Percentiles rank a stretch among this genome's conserved stretches.
These are phyloP conservation scores for Stylophora pistillata DNA, from an alignment of 64 coral and sea anemone genomes.

Conservation along the genomic window DNA sequence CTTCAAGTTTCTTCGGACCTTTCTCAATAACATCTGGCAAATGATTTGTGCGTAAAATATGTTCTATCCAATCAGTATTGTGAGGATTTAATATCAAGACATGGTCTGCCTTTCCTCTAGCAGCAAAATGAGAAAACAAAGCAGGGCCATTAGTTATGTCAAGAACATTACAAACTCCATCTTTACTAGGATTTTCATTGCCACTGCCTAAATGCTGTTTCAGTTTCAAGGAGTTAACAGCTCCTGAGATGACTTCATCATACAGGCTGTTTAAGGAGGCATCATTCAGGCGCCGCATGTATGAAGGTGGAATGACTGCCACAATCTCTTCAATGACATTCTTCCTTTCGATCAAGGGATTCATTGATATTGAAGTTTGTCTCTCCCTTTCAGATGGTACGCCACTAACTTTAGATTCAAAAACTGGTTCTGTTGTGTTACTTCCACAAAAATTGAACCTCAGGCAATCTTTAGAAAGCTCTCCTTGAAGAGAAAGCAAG, in stretches of 20 bases:
- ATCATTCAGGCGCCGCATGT: slow-evolving; percentile 71
- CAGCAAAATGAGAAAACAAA: slow-evolving; percentile 56
- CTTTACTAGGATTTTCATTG: neutral
- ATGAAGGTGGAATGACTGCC: slow-evolving; percentile 65
- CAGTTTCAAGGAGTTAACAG: slow-evolving; percentile 31
- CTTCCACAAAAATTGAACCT: neutral
- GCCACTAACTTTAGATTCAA: neutral
- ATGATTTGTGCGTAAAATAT: slow-evolving; percentile 18
- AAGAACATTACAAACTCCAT: slow-evolving; percentile 46
- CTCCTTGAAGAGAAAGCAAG: slow-evolving; percentile 22
- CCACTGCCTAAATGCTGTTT: neutral
- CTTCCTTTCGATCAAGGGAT: neutral
- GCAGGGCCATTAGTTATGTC: slow-evolving; percentile 59
- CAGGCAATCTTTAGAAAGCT: neutral
- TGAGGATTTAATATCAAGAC: slow-evolving; percentile 56
- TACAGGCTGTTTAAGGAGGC: slow-evolving; percentile 37
- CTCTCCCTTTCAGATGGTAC: neutral
- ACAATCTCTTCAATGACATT: neutral
- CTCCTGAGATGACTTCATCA: slow-evolving; percentile 39
- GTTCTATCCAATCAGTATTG: slow-evolving; percentile 3
- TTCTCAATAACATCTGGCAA: slow-evolving; percentile 23
- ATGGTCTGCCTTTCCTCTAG: slow-evolving; percentile 22
- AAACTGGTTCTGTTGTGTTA: neutral
- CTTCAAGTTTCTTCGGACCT: slow-evolving; percentile 50
- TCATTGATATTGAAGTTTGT: neutral